Evolutionary conservation across 2,113 vertebrate genomes (phyloP).

Genomic region (Zapornia atra): DNA sequence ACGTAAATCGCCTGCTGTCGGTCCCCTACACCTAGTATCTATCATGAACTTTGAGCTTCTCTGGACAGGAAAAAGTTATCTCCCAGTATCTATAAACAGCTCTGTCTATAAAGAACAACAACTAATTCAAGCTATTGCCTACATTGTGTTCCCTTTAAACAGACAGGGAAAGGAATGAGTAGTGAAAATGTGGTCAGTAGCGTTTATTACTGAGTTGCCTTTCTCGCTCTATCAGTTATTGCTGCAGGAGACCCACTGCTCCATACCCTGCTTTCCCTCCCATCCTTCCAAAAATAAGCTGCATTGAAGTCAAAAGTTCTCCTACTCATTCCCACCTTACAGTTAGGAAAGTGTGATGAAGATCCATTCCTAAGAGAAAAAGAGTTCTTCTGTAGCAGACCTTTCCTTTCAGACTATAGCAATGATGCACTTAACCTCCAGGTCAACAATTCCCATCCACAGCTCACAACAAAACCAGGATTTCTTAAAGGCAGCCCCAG

Average conservation of each 20-base stretch:
- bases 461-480: background rate
- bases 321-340: background rate
- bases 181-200: background rate
- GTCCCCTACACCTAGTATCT: background rate
- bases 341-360: background rate
- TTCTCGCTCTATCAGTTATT: background rate
- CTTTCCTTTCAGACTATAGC: background rate
- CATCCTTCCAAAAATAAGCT: background rate
- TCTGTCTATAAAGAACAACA: background rate
- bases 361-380: background rate
- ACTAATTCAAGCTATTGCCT: background rate
- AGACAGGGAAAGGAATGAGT: background rate
- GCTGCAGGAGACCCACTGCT: background rate
- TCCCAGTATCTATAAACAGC: background rate
- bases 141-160: background rate
- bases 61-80: background rate
- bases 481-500: background rate
- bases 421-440: background rate
- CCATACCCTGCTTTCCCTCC: background rate
- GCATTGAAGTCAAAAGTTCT: background rate
- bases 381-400: background rate
- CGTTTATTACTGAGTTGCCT: background rate
- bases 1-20: background rate
- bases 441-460: background rate
- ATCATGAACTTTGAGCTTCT: background rate